Conservation (phyloP, 2,113 vertebrate species). For the Ptychochromis oligacanthus region DNA sequence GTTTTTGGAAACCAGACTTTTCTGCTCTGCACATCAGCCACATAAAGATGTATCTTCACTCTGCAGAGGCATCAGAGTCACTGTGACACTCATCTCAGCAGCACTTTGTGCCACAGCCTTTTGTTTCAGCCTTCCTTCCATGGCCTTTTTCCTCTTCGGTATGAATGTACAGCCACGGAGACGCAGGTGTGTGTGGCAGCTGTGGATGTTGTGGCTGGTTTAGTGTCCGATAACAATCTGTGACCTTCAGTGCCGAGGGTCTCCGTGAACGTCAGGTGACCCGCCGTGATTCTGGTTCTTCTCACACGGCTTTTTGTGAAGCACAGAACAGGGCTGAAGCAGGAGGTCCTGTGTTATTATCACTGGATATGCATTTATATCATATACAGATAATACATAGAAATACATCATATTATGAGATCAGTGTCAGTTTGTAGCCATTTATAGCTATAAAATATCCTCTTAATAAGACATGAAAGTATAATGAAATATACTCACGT, state of each 20-base stretch:
- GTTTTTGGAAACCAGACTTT: not conserved
- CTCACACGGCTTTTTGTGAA: not conserved
- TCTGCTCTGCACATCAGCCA: no score
- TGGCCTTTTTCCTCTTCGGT: not conserved
- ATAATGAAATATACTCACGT: not conserved
- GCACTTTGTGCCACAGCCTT: no score
- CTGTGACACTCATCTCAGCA: no score
- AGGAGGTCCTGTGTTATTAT: not conserved
- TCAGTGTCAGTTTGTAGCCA: not conserved
- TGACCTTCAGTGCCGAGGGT: no score
- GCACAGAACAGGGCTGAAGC: no score
- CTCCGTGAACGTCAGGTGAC: no score
- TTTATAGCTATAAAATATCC: not conserved
- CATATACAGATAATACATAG: no score
- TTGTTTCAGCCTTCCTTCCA: not conserved
- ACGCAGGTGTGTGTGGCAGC: not conserved
- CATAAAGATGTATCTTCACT: no score
- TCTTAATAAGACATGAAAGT: no score
- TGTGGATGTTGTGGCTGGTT: not conserved
- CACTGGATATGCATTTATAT: no score
- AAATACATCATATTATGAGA: no score
- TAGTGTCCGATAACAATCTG: not conserved
- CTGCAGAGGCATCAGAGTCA: not conserved
- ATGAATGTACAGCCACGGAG: not conserved
- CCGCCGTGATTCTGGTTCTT: no score